Evolutionary conservation across 2,888 invertebrate genomes (phyloP).

Genomic region (Caenorhabditis sulstoni): DNA sequence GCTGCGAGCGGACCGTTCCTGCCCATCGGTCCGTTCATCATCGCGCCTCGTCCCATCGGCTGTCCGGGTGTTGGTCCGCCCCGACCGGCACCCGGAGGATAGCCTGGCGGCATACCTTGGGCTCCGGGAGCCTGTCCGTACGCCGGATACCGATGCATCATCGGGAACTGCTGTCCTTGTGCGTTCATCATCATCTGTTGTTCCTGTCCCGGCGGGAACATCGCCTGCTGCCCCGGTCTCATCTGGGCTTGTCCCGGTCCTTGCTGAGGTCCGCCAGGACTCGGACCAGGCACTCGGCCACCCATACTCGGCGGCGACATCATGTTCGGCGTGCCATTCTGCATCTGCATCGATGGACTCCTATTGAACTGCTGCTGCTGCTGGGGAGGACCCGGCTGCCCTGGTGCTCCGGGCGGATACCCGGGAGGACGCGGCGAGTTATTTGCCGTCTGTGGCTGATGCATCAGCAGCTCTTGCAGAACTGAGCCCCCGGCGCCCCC

Average conservation of each 20-base stretch:
- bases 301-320: conserved; percentile 66
- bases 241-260: conserved; percentile 38
- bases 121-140: conserved; percentile 13
- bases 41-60: conserved; percentile 47
- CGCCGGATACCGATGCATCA: conserved; percentile 51
- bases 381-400: neutral
- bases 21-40: conserved; percentile 61
- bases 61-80: conserved; percentile 50
- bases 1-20: conserved; percentile 40
- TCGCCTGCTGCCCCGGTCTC: conserved; percentile 44
- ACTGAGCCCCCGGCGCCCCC: conserved; percentile 54
- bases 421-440: conserved; percentile 65
- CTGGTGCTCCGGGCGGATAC: conserved; percentile 15
- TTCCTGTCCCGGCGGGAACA: conserved; percentile 38
- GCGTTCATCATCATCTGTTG: conserved; percentile 54
- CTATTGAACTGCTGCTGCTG: conserved; percentile 41
- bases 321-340: conserved; percentile 60
- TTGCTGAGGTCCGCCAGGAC: conserved; percentile 59
- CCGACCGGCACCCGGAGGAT: conserved; percentile 45
- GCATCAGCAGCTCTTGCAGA: conserved; percentile 77
- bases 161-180: conserved; percentile 40
- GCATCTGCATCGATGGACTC: conserved; percentile 60
- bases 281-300: conserved; percentile 57
- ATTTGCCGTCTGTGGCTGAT: conserved; percentile 58
- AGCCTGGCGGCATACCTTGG: conserved; percentile 18